Base-by-base conservation (phyloP, 2,888 invertebrate genomes). In the Aromia moschata region DNA sequence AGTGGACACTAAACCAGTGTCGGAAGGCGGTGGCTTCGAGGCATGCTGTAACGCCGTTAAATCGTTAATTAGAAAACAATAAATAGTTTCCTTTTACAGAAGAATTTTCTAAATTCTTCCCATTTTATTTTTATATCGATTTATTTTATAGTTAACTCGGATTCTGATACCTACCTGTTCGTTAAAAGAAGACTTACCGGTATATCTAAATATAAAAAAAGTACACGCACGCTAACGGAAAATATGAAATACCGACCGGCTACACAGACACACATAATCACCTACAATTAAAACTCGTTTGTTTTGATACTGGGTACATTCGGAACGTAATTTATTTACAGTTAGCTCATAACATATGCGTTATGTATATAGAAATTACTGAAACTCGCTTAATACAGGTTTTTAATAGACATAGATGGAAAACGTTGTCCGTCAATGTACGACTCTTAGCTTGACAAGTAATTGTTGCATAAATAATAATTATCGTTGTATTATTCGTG, bases 241-340 rank as follows among this genome's bases (percentile, higher is more conserved):
- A n/a, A 52, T 30, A 45, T 52, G 45, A 56, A 60, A 56, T 60
- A 56, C 49, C 53, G 41, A 52, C 53, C 17, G 49, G 49, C 53
- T 45, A 37, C n/a, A n/a, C 45, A 60, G 46, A 54, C 56, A 51
- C 56, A 44, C 44, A 11, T 56, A 56, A 55, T 60, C 47, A 60
- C 41, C 36, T 47, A 54, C 49, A 54, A 56, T 60, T 60, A 56
- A 57, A 54, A 49, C 54, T 60, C 53, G 56, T 57, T 57, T 57
- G 49, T 60, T 54, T 53, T 46, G 2, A 11, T 33, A 33, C 33
- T 37, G 47, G 55, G 46, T 47, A 56, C 18, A 47, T n/a, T 30
- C 14, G n/a, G 11, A 43, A 9, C 12, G 10, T 11, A 36, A n/a
- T n/a, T 47, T 38, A 30, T 40, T 38, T 49, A 49, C 25, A 49